These are phyloP conservation scores for Gymnoscopelus microlampas DNA, from an alignment of 2,797 vertebrate species.

Conservation along the genomic window DNA sequence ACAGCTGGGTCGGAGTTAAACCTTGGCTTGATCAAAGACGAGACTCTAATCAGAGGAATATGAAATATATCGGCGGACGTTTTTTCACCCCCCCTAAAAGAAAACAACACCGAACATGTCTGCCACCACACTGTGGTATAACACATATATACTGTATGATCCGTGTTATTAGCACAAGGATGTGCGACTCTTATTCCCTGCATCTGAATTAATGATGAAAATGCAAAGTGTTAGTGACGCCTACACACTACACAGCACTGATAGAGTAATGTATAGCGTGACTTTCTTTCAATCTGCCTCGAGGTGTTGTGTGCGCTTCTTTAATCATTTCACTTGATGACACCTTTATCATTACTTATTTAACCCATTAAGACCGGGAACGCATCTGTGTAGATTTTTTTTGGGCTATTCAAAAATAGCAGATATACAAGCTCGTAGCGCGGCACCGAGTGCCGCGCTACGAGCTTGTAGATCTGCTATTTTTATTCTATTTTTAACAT, in stretches of 20 bases:
- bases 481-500: too few species aligned
- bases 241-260: not conserved
- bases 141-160: not conserved
- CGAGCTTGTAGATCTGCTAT: too few species aligned
- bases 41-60: slow-evolving; percentile 66
- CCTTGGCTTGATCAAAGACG: slow-evolving; percentile 74
- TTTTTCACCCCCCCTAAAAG: slow-evolving; percentile 19
- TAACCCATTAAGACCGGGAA: too few species aligned
- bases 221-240: not conserved
- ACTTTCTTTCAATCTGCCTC: not conserved
- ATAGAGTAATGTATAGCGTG: not conserved
- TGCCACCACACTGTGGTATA: slow-evolving; percentile 2
- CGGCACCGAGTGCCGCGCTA: too few species aligned
- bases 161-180: slow-evolving; percentile 28
- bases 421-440: too few species aligned
- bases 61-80: slow-evolving; percentile 56
- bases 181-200: slow-evolving; percentile 39
- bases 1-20: slow-evolving; percentile 71
- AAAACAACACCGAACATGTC: slow-evolving; percentile 41
- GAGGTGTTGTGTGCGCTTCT: too few species aligned
- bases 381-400: too few species aligned
- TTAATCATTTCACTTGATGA: too few species aligned
- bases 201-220: slow-evolving; percentile 31
- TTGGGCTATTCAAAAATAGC: too few species aligned
- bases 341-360: too few species aligned